A percentile compares a stretch with the other conserved stretches of the same genome.
These are phyloP conservation scores for Pithys albifrons DNA, from an alignment of 2,113 vertebrate species.

Conservation along the genomic window DNA sequence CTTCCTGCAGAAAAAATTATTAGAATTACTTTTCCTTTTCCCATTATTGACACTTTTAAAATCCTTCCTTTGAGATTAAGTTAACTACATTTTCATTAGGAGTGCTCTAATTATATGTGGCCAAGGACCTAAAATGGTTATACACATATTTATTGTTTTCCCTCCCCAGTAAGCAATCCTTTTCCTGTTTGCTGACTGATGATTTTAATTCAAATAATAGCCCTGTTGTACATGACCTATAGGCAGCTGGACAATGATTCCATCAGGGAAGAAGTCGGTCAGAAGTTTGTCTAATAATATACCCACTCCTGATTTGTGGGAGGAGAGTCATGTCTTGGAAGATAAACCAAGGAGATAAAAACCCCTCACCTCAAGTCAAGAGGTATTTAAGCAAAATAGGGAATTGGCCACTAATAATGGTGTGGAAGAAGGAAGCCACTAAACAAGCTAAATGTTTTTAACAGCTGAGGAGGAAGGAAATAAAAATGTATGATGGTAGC, in stretches of 20 bases:
- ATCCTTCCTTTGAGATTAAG: not conserved
- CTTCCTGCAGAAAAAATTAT: conserved; percentile 83
- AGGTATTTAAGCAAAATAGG: not conserved
- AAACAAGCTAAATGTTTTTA: not conserved
- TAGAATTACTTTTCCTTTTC: conserved; percentile 68
- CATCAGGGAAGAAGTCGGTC: not conserved
- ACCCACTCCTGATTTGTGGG: not conserved
- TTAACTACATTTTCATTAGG: not conserved
- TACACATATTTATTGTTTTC: not conserved
- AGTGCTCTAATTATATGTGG: not conserved
- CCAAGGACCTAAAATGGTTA: not conserved
- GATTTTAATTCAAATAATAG: not conserved
- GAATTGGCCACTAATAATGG: not conserved
- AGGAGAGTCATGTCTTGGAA: not conserved
- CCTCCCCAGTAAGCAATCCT: not conserved
- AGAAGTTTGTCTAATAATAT: not conserved
- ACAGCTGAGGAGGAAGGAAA: not conserved
- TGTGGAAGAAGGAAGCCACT: not conserved
- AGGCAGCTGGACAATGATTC: not conserved
- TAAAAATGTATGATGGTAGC: not conserved
- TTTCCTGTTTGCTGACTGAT: not conserved
- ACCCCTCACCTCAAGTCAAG: not conserved
- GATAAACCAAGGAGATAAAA: not conserved
- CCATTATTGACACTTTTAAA: conserved; percentile 32
- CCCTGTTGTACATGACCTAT: not conserved